Percentiles rank a stretch among this genome's conserved stretches.
Evolutionary conservation across 2,113 vertebrate genomes (phyloP).

Genomic region (Ailuropoda melanoleuca): DNA sequence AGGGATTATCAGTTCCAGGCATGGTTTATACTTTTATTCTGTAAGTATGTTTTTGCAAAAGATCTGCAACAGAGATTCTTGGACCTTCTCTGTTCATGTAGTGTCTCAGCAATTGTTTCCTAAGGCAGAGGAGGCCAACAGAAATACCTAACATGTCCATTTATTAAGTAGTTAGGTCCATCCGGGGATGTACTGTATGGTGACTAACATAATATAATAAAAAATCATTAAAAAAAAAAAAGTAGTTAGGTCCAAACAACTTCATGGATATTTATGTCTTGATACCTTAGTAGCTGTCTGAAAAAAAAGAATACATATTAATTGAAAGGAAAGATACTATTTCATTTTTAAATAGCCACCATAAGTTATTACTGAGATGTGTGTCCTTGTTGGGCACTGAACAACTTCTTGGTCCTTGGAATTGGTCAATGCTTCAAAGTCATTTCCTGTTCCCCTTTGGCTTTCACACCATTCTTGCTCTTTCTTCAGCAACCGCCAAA

Average conservation of each 20-base stretch:
- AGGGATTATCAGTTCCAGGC: neutral
- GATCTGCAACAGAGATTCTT: neutral
- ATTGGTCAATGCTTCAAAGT: rapidly evolving
- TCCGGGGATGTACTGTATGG: too few relatives aligned
- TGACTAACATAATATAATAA: too few relatives aligned
- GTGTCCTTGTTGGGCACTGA: neutral
- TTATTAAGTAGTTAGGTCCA: neutral
- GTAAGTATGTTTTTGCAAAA: neutral
- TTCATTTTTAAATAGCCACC: neutral
- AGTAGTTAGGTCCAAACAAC: neutral
- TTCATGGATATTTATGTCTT: neutral
- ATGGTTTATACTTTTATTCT: neutral
- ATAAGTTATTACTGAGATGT: neutral
- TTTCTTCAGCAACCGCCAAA: neutral
- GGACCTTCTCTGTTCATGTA: neutral
- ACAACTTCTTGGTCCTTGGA: neutral
- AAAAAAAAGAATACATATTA: neutral
- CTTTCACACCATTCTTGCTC: neutral
- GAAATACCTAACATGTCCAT: neutral
- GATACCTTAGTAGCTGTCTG: neutral
- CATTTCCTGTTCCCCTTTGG: neutral
- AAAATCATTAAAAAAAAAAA: too few relatives aligned
- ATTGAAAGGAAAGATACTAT: neutral
- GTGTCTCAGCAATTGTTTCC: neutral
- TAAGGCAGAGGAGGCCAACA: neutral